These are phyloP conservation scores for Echinometra lucunter DNA, from an alignment of 53 echinoderm and acorn worm species.

Conservation along the genomic window DNA sequence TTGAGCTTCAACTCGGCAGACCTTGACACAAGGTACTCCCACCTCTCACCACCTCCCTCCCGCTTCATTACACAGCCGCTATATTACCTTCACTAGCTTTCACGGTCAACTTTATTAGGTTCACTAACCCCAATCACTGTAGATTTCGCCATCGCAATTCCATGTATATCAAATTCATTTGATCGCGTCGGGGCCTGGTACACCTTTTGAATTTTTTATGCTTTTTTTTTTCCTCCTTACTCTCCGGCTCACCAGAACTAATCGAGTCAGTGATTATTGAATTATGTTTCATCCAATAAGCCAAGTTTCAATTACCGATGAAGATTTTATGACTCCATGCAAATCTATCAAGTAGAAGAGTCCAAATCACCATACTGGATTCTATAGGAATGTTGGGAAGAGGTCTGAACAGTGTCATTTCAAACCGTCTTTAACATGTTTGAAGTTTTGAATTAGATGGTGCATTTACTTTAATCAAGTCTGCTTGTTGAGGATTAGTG, in stretches of 20 bases:
- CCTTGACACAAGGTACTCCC: slow-evolving; percentile 43
- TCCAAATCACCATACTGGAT: background rate
- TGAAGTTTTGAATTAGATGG: background rate
- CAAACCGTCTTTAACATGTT: background rate
- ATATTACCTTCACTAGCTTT: slow-evolving; percentile 29
- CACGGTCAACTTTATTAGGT: slow-evolving; percentile 64
- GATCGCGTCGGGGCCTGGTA: background rate
- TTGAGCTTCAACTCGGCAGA: background rate
- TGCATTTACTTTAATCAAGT: background rate
- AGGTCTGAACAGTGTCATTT: background rate
- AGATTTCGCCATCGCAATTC: slow-evolving; percentile 46
- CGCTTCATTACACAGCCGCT: slow-evolving; percentile 26
- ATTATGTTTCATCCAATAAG: slow-evolving; percentile 53
- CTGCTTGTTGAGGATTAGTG: too few relatives aligned
- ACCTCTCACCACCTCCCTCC: slow-evolving; percentile 58
- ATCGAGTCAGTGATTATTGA: slow-evolving; percentile 55
- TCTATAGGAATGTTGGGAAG: background rate
- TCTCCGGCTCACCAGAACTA: slow-evolving; percentile 29
- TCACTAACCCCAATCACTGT: slow-evolving; percentile 49
- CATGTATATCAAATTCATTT: slow-evolving; percentile 32
- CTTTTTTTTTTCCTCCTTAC: background rate
- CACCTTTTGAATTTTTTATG: background rate
- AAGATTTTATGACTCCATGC: slow-evolving; percentile 34
- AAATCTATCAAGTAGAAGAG: background rate
- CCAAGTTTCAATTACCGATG: slow-evolving; percentile 32